Percentiles rank a stretch among this genome's conserved stretches.
phyloP scores from a whole-genome alignment of 2,888 invertebrate genomes.

The Malachius bipustulatus region DNA sequence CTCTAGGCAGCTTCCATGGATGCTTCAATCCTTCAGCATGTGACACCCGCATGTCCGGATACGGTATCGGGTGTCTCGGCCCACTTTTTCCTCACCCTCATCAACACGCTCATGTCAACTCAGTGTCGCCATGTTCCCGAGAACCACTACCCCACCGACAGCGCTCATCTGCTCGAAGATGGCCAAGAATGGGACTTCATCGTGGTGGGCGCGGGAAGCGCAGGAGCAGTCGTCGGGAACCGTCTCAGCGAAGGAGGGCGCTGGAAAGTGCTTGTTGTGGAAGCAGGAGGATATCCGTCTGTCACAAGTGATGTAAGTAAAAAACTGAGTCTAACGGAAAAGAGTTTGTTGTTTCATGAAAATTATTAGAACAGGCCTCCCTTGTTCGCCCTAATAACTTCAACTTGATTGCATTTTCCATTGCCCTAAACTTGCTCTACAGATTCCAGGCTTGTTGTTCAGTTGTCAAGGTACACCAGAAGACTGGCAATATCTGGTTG shows the following conservation, averaged over 20 bases:
- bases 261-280: constrained; percentile 38
- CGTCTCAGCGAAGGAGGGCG: constrained; percentile 37
- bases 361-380: too few relatives aligned
- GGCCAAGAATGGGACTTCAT: constrained; percentile 38
- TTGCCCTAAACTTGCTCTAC: too few relatives aligned
- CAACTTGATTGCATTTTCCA: too few relatives aligned
- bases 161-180: constrained; percentile 17
- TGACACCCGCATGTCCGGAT: constrained; percentile 14
- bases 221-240: constrained; percentile 37
- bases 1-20: too few relatives aligned
- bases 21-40: too few relatives aligned
- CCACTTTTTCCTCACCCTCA: constrained; percentile 43
- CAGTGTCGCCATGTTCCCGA: constrained; percentile 47
- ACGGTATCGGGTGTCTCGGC: constrained; percentile 36
- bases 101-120: constrained; percentile 47
- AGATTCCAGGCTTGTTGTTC: constrained; percentile 28
- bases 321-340: too few relatives aligned
- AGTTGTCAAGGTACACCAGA: constrained; percentile 23
- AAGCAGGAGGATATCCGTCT: constrained; percentile 42
- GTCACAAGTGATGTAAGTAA: not conserved
- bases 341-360: too few relatives aligned
- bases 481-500: constrained; percentile 33
- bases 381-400: too few relatives aligned
- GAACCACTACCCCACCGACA: constrained; percentile 23
- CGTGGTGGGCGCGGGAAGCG: constrained; percentile 39